Evolutionary conservation across 2,888 invertebrate genomes (phyloP), one percentile per base, ranked within the genome.

Genomic region (Teleogryllus oceanicus): DNA sequence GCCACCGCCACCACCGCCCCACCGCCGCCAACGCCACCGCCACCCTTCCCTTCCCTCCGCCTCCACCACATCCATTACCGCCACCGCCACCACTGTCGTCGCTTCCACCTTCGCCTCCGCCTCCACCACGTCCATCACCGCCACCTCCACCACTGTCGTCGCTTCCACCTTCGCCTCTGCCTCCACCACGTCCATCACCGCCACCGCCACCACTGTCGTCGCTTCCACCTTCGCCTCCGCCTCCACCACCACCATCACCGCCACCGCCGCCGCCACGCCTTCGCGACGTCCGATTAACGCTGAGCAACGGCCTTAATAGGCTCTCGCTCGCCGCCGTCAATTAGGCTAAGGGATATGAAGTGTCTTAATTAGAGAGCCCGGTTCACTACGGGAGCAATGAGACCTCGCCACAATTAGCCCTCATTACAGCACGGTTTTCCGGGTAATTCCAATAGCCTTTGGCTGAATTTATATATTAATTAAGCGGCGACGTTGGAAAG

Each of bases 311-410:
- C 62, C 62, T 62, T 62, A 62, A 62, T 62, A 62, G 62, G 62
- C 62, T 62, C 62, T 62, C 62, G 62, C 62, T 62, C 62, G 62
- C 62, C 62, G 62, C 62, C 62, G 62, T 62, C 62, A 62, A 62
- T 62, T 62, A 62, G 62, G n/a, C 62, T 62, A 62, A 62, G 62
- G 62, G 62, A 62, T 62, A 62, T 62, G 62, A 62, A 62, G 62
- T 62, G 62, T 16, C 62, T 62, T n/a, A 62, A 62, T 62, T 62
- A 62, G 62, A 62, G 62, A n/a, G 16, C 16, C 16, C 62, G 62
- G 62, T 62, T 62, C 62, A 62, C 62, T 62, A 62, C 13, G 62
- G 62, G 62, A 62, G 62, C 62, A 62, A 62, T n/a, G 62, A 62
- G 62, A 62, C 62, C 62, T 62, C 16, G 62, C 62, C n/a, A 62